Base-by-base conservation (phyloP, 2,797 vertebrate genomes). In the Hapalemur alaotrensis region DNA sequence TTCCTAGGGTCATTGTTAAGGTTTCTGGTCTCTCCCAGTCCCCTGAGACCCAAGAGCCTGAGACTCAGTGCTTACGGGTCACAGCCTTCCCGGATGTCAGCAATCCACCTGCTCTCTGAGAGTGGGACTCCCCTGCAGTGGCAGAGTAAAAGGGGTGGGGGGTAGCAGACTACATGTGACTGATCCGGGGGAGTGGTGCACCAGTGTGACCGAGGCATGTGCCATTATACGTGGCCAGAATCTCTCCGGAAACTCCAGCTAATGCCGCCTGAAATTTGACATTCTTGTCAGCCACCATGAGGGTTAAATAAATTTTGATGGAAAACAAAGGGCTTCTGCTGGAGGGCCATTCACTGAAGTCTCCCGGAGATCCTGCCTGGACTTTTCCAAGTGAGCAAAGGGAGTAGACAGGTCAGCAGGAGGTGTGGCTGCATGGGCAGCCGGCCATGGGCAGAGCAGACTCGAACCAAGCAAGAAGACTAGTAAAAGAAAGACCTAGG, bases 261-360 rank as follows among this genome's bases (percentile, higher is more conserved):
- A 75, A 83, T 4, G 9, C 38, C 52, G 69, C 57, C 83, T 94
- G 48, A 76, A 82, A 57, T 91, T 23, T 50, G 70, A 83, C 80
- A 91, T 84, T 72, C 70, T 54, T 85, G 73, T 94, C 23, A 20
- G 43, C n/a, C 61, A 83, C 83, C 46, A 67, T 2, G 41, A 89
- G 75, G n/a, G 73, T 84, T 70, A 92, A 83, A 91, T 67, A 87
- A 28, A 82, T 63, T 93, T 38, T 52, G 25, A 57, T 28, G 30
- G 80, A 82, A 96, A 92, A 96, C 80, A 96, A 96, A 97, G 63
- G 78, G 80, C 25, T 76, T 76, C 4, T 25, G 50, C 48, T 20
- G 38, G 61, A 92, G 43, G 75, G n/a, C 67, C 73, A 48, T 69
- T 76, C 23, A 13, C 11, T 2, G 25, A 79, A 63, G 65, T 69